Evolutionary conservation across 2,113 vertebrate genomes (phyloP).

Genomic region (Desmodus rotundus): DNA sequence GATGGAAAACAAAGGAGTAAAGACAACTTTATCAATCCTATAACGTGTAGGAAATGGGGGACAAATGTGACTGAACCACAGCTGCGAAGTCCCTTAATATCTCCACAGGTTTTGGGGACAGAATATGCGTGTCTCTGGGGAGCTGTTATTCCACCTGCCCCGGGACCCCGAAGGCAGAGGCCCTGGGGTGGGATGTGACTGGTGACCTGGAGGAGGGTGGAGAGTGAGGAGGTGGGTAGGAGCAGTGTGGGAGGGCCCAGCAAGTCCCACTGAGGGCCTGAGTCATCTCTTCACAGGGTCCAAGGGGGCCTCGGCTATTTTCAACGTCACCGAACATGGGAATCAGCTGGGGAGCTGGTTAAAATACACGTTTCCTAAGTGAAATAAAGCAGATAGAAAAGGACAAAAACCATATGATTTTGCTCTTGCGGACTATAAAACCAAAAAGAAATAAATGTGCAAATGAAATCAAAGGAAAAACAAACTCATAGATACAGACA

Average conservation of each 20-base stretch:
- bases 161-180: background rate
- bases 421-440: background rate
- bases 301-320: background rate
- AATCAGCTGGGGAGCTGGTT: background rate
- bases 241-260: fast-evolving
- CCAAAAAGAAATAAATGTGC: background rate
- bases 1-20: background rate
- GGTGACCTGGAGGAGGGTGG: background rate
- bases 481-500: background rate
- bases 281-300: background rate
- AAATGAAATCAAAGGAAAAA: too few species aligned
- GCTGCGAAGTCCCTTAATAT: background rate
- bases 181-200: background rate
- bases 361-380: background rate
- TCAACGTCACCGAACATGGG: background rate
- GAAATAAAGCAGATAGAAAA: background rate
- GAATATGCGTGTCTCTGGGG: background rate
- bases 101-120: background rate
- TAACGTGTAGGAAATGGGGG: background rate
- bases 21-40: background rate
- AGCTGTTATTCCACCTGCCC: too few species aligned
- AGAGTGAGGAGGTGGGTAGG: background rate
- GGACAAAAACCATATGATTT: background rate
- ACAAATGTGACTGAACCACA: background rate
- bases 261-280: background rate